A percentile compares a stretch with the other conserved stretches of the same genome.
These are phyloP conservation scores for Poeciliopsis turneri DNA, from an alignment of 2,797 vertebrate species.

Conservation along the genomic window DNA sequence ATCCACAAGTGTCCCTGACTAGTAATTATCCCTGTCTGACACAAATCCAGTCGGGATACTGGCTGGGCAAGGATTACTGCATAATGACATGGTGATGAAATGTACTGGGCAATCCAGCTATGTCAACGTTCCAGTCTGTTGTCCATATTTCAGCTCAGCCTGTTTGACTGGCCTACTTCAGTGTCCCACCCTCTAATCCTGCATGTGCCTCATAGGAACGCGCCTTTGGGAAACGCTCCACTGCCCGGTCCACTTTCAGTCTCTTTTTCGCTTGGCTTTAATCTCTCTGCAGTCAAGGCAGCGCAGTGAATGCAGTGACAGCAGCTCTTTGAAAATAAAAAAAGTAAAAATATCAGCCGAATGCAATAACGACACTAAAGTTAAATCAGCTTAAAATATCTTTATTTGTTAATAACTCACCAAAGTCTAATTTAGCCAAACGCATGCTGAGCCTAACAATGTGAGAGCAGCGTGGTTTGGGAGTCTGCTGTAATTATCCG, in stretches of 20 bases:
- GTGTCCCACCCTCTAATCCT: conserved; percentile 70
- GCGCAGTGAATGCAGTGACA: not conserved
- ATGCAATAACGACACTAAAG: conserved; percentile 8
- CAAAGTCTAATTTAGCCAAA: conserved; percentile 8
- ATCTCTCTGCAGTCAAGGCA: conserved; percentile 65
- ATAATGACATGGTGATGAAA: conserved; percentile 64
- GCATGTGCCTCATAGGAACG: conserved; percentile 23
- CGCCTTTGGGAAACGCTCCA: conserved; percentile 47
- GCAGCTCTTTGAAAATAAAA: not conserved
- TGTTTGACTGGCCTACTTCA: conserved; percentile 76
- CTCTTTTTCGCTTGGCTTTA: conserved; percentile 60
- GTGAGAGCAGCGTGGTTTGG: conserved; percentile 40
- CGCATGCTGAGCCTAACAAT: conserved; percentile 36
- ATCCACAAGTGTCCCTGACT: conserved; percentile 54
- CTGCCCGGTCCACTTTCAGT: conserved; percentile 58
- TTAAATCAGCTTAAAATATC: conserved; percentile 7
- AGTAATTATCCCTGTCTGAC: conserved; percentile 49
- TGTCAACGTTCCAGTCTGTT: conserved; percentile 44
- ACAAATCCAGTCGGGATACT: conserved; percentile 37
- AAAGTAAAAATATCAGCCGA: conserved; percentile 21
- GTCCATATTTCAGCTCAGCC: conserved; percentile 66
- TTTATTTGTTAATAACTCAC: conserved; percentile 11
- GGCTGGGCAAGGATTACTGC: conserved; percentile 57
- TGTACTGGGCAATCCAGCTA: conserved; percentile 46
- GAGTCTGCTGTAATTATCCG: conserved; percentile 60